Evolutionary conservation across 2,797 vertebrate species (phyloP), one percentile per base, ranked within the genome.

Genomic region (Darevskia nairensis): DNA sequence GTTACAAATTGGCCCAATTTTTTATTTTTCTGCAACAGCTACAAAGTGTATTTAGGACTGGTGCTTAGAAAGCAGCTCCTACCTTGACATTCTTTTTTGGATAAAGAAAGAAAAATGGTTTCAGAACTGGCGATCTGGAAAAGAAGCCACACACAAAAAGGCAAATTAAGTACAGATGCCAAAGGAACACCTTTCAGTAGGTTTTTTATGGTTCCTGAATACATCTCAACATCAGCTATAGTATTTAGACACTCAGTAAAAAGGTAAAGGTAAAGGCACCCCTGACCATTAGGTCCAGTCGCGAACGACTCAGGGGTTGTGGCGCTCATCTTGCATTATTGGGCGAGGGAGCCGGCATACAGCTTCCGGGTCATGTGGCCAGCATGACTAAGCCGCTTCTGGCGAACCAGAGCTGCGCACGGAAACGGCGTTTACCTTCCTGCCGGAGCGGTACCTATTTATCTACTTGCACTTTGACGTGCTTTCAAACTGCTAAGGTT

Each of bases 71-170:
- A 76, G 1, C 29, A 72, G 82, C 17, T 82, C 94, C 93, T 95
- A 98, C 98, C 97, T 98, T 96, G 84, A 98, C 90, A 80, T 97
- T 91, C 87, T 95, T 95, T 92, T 98, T 98, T 0, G 98, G 97
- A 85, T 98, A 96, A 11, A 97, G 82, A 93, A 98, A 98, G 95
- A 98, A 98, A 93, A 98, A 98, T 1, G 97, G 97, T 92, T 98
- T 98, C 89, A 98, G 93, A 87, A 98, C 97, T 0, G 97, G 97
- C 87, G 98, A 98, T 85, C 98, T 98, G 95, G 21, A 93, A 4
- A 41, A 79, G 0, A 84, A 89, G 92, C 82, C n/a, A 84, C 61
- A 75, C 35, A 90, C 44, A 2, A 86, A 25, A n/a, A 86, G 86
- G 77, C 66, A 8, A 23, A 85, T 91, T 90, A 80, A 83, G 89